phyloP scores from a whole-genome alignment of 2,797 vertebrate species.

The Yasuhikotakia modesta region DNA sequence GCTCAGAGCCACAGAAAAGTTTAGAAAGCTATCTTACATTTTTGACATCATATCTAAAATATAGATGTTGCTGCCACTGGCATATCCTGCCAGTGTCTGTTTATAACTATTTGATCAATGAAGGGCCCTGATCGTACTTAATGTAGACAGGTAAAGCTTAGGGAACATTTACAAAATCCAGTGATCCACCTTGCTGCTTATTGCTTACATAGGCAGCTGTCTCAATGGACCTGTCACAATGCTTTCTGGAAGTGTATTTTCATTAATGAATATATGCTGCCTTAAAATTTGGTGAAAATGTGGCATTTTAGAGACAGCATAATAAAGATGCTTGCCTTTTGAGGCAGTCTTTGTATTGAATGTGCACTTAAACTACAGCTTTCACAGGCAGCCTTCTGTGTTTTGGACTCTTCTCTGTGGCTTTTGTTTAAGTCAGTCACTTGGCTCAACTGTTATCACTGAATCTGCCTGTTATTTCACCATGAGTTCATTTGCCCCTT shows the following conservation, averaged over 20 bases:
- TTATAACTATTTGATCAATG: conserved; percentile 55
- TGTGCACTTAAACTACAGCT: background rate
- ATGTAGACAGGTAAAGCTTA: background rate
- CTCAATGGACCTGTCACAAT: too few species aligned
- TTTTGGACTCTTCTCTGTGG: conserved; percentile 14
- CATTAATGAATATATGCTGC: background rate
- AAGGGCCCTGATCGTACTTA: background rate
- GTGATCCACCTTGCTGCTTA: too few species aligned
- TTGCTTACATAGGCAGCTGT: too few species aligned
- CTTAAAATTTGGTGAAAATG: background rate
- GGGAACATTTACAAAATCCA: background rate
- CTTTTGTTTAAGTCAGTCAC: conserved; percentile 26
- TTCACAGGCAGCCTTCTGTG: background rate
- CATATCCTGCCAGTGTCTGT: conserved; percentile 37
- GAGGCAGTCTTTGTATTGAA: background rate
- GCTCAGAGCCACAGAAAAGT: conserved; percentile 56
- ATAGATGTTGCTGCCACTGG: conserved; percentile 61
- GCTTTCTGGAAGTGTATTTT: background rate
- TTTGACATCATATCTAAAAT: conserved; percentile 66
- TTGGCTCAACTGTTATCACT: conserved; percentile 35
- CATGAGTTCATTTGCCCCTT: conserved; percentile 46
- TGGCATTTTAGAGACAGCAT: background rate
- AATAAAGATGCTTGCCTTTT: too few species aligned
- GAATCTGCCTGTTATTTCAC: conserved; percentile 42
- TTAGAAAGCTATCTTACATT: conserved; percentile 62